A percentile compares a stretch with the other conserved stretches of the same genome.
Conservation (phyloP, 2,797 vertebrate species). For the Argya squamiceps region DNA sequence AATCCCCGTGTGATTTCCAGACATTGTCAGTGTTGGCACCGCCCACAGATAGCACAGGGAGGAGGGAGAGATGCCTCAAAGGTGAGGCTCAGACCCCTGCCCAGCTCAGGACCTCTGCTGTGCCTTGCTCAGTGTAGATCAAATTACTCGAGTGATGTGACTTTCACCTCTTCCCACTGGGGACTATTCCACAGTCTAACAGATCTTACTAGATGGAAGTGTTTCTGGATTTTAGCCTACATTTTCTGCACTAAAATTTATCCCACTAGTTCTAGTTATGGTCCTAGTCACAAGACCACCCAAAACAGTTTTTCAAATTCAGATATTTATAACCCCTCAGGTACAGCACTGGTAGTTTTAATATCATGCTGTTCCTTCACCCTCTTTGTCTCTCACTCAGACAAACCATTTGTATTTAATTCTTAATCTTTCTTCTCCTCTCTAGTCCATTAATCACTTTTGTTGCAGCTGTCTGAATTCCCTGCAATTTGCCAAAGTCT, state of each 20-base stretch:
- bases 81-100: not conserved
- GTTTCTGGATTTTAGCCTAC: not conserved
- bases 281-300: not conserved
- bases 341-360: not conserved
- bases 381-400: not conserved
- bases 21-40: not conserved
- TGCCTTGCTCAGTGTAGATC: not conserved
- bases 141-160: fast-evolving
- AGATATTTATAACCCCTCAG: not conserved
- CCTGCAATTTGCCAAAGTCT: not conserved
- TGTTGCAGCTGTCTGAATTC: conserved; percentile 8
- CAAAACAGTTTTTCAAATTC: not conserved
- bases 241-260: not conserved
- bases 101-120: fast-evolving
- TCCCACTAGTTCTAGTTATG: not conserved
- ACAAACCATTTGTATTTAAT: not conserved
- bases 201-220: not conserved
- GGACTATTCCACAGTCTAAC: not conserved
- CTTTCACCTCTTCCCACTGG: not conserved
- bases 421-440: not conserved
- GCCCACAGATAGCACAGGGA: not conserved
- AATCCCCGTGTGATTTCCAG: not conserved
- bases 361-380: not conserved
- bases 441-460: conserved; percentile 4
- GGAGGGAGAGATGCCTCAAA: not conserved